Base-by-base conservation (phyloP, 2,888 invertebrate genomes). In the Synergus umbraculus region DNA sequence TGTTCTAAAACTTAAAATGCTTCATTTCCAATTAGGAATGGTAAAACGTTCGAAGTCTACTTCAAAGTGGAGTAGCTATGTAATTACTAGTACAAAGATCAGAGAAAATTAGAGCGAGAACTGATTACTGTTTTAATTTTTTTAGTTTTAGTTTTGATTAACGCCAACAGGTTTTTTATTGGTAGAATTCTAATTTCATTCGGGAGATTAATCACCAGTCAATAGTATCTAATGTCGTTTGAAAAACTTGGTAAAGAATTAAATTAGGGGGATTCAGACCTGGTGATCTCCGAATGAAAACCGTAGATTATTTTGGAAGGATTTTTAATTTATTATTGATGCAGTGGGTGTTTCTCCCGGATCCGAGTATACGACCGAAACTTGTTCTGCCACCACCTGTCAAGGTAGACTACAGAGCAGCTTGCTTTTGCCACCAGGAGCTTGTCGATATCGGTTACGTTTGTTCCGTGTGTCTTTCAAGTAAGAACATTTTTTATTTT, bases 371-470 rank as follows among this genome's bases (percentile, higher is more conserved):
- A 83, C 94, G 98, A 10, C 94, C 94, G 67, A 96, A 97, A 91
- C 92, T 99, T 84, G 97, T 98, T 1, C 92, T 98, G 69, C 98
- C 99, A 0, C 97, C 98, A 0, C 95, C 97, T 0, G 96, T 96
- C 0, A 96, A 97, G 86, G 98, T 99, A 7, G 98, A 99, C 93
- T 99, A 99, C 93, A 94, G 99, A 86, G 98, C 99, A 4, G 98
- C 99, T 0, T 99, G 99, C 92, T 99, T 99, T 93, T 99, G 99
- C 90, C 99, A 99, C 92, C 94, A 98, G 37, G 97, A 97, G 88
- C 94, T 99, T 58, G 97, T 99, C 81, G 98, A 98, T 90, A 96
- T 99, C 87, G 99, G 99, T 83, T 99, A 97, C 92, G 99, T 99
- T 29, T 99, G 99, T 93, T 99, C 99, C 9, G 97, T 99, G 78